Evolutionary conservation across 2,113 vertebrate species (phyloP).

Genomic region (Sylvilagus bachmani): DNA sequence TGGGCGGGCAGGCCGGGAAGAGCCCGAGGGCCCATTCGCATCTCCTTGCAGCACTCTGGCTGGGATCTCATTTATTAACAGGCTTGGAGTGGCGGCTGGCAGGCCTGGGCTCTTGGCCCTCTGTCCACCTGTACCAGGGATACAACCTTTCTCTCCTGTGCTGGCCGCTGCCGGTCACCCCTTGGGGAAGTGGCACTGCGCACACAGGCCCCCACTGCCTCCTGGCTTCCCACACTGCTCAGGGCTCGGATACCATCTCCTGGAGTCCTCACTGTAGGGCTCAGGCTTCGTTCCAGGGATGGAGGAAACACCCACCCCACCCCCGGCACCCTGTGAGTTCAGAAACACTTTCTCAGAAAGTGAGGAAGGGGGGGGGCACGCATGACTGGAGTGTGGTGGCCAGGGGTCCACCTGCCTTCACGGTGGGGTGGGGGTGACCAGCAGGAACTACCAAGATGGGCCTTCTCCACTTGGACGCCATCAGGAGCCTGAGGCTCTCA

Average conservation of each 20-base stretch:
- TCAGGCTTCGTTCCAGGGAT: not conserved
- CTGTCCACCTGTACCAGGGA: not conserved
- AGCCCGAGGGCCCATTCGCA: not conserved
- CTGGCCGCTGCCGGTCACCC: conserved; percentile 80
- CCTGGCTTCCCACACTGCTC: not conserved
- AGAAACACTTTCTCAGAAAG: not conserved
- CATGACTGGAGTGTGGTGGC: no score
- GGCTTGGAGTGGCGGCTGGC: not conserved
- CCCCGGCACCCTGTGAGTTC: not conserved
- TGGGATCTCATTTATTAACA: not conserved
- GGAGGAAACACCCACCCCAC: not conserved
- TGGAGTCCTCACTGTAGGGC: not conserved
- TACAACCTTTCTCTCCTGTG: conserved; percentile 80
- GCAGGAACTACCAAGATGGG: not conserved
- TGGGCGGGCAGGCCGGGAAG: not conserved
- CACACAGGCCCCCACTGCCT: not conserved
- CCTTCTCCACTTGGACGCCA: not conserved
- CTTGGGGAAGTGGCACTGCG: not conserved
- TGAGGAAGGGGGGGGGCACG: not conserved
- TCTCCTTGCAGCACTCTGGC: conserved; percentile 68
- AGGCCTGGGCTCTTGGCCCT: not conserved
- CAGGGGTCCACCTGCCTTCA: not conserved
- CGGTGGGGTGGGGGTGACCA: no score
- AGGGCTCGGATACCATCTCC: not conserved
- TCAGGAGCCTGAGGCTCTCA: not conserved